phyloP scores from a whole-genome alignment of 2,888 invertebrate species.

The Dynastes grantii region DNA sequence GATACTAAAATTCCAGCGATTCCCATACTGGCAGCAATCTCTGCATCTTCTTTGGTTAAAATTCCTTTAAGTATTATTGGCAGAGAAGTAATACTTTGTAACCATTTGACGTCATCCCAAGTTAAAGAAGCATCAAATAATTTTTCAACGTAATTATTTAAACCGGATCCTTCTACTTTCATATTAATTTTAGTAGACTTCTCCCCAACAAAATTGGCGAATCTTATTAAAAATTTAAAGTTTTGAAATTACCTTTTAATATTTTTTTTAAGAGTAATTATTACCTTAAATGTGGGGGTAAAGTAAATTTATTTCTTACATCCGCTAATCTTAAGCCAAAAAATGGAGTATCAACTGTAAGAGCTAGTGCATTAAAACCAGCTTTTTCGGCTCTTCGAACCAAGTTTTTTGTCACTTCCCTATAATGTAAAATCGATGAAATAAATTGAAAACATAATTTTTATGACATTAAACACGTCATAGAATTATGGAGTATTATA shows the following conservation, averaged over 20 bases:
- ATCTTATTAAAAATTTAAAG: constrained; percentile 68
- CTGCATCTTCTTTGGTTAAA: constrained; percentile 89
- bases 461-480: too few species aligned
- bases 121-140: constrained; percentile 87
- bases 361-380: constrained; percentile 89
- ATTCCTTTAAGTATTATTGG: constrained; percentile 92
- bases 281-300: constrained; percentile 86
- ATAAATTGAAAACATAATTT: too few species aligned
- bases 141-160: constrained; percentile 83
- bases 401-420: constrained; percentile 80
- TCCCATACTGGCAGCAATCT: constrained; percentile 81
- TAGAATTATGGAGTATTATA: neutral
- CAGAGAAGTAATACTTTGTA: constrained; percentile 83
- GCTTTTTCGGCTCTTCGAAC: constrained; percentile 85
- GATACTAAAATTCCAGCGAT: constrained; percentile 90
- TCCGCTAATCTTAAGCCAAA: constrained; percentile 90
- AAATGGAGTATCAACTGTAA: constrained; percentile 92
- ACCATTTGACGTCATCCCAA: constrained; percentile 92
- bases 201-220: constrained; percentile 85
- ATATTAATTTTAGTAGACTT: constrained; percentile 70
- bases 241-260: neutral
- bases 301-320: constrained; percentile 85
- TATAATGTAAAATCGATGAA: constrained; percentile 59
- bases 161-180: constrained; percentile 78
- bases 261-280: neutral